Evolutionary conservation across 2,113 vertebrate genomes (phyloP).

Genomic region (Ptychochromis oligacanthus): DNA sequence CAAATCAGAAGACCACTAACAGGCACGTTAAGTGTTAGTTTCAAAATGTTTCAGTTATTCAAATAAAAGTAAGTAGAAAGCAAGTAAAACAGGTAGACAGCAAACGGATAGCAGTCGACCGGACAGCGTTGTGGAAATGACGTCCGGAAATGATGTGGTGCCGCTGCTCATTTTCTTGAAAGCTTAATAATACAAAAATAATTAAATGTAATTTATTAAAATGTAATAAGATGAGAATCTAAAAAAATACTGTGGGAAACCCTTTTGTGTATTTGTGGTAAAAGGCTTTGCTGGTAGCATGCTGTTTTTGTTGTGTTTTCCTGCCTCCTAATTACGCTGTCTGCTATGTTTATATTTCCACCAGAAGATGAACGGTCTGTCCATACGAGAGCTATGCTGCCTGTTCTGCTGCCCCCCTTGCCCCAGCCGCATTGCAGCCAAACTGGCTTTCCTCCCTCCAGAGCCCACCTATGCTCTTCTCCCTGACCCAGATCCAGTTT

Average conservation of each 20-base stretch:
- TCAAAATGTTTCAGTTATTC: too few species aligned
- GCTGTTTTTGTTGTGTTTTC: not conserved
- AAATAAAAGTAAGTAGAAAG: too few species aligned
- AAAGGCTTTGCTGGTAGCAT: not conserved
- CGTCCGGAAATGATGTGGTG: not conserved
- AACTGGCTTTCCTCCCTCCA: slow-evolving; percentile 95
- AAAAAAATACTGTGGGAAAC: not conserved
- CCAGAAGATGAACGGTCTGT: slow-evolving; percentile 93
- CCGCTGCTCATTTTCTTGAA: not conserved
- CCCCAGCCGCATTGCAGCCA: slow-evolving; percentile 95
- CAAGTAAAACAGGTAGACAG: too few species aligned
- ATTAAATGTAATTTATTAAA: not conserved
- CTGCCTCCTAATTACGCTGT: not conserved
- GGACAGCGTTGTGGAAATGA: too few species aligned
- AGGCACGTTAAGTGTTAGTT: too few species aligned
- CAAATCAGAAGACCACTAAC: too few species aligned
- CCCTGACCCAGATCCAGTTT: slow-evolving; percentile 85
- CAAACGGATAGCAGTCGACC: too few species aligned
- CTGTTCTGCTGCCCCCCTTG: slow-evolving; percentile 99
- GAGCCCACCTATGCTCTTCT: slow-evolving; percentile 93
- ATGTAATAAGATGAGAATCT: not conserved
- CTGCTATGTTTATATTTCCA: slow-evolving; percentile 24
- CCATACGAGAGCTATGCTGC: slow-evolving; percentile 94
- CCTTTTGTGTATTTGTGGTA: not conserved
- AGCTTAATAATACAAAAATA: not conserved